Conservation (phyloP, 2,797 vertebrate species). For the Poeciliopsis paucimaculata region DNA sequence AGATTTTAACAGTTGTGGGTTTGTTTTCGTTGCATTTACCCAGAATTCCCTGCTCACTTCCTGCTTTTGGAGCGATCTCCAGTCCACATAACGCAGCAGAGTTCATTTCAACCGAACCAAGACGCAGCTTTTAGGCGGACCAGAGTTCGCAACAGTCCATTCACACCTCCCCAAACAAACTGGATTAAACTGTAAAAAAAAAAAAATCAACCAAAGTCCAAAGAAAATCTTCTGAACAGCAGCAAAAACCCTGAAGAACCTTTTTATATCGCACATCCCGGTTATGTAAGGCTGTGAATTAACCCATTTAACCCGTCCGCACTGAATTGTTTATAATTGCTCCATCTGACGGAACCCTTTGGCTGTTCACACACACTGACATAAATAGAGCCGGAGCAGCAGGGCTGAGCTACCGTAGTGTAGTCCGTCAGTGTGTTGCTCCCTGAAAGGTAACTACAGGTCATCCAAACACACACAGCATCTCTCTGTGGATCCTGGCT, state of each 20-base stretch:
- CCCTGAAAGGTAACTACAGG: conserved; percentile 70
- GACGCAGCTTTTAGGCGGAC: background rate
- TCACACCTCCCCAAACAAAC: background rate
- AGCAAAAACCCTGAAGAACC: background rate
- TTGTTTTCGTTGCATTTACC: too few relatives aligned
- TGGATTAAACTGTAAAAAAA: background rate
- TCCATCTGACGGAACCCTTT: conserved; percentile 54
- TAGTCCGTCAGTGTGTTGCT: conserved; percentile 27
- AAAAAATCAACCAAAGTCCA: background rate
- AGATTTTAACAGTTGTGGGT: too few relatives aligned
- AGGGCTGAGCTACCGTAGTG: conserved; percentile 60
- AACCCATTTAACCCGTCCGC: conserved; percentile 55
- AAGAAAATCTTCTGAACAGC: background rate
- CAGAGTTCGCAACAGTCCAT: too few relatives aligned
- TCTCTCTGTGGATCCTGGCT: conserved; percentile 44
- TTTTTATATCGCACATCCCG: conserved; percentile 3
- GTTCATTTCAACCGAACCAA: background rate
- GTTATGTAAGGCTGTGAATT: conserved; percentile 44
- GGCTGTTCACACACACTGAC: conserved; percentile 27
- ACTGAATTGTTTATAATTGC: conserved; percentile 64
- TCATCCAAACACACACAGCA: conserved; percentile 46
- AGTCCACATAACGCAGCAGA: background rate
- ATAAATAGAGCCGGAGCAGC: conserved; percentile 29
- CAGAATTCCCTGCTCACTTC: too few relatives aligned
- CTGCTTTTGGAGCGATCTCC: too few relatives aligned